These are phyloP conservation scores for Sternarchorhynchus goeldii DNA, from an alignment of 2,797 vertebrate species.

Conservation along the genomic window DNA sequence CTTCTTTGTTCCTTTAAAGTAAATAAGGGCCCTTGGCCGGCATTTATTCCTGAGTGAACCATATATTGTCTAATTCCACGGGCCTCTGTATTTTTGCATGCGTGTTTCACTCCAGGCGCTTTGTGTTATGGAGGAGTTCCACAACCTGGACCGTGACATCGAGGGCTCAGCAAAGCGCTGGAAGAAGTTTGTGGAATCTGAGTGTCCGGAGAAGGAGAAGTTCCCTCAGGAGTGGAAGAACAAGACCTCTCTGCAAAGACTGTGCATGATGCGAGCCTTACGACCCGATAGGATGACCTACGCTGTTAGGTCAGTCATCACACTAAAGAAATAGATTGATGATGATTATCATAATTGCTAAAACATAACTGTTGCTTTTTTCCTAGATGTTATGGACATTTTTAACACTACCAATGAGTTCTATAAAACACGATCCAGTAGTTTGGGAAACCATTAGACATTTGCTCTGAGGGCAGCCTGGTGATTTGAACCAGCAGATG, in stretches of 20 bases:
- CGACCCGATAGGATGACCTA: constrained; percentile 91
- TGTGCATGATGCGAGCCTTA: constrained; percentile 90
- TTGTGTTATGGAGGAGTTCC: constrained; percentile 88
- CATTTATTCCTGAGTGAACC: constrained; percentile 46
- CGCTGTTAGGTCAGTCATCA: constrained; percentile 77
- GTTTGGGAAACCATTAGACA: no score
- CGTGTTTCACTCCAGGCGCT: constrained; percentile 76
- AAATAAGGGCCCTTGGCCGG: neutral
- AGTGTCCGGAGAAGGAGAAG: constrained; percentile 93
- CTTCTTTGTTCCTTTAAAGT: neutral
- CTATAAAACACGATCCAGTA: no score
- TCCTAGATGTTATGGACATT: neutral
- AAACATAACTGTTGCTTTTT: neutral
- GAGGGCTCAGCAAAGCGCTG: constrained; percentile 92
- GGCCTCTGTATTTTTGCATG: neutral
- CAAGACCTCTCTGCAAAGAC: constrained; percentile 85
- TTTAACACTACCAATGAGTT: neutral
- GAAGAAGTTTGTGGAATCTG: constrained; percentile 92
- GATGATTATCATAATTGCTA: neutral
- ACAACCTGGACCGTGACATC: constrained; percentile 89
- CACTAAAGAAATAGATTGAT: neutral
- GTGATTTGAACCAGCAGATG: no score
- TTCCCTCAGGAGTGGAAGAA: constrained; percentile 97
- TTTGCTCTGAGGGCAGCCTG: no score
- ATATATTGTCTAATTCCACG: neutral